Conservation (phyloP, 2,888 invertebrate genomes). For the Melanophora roralis region DNA sequence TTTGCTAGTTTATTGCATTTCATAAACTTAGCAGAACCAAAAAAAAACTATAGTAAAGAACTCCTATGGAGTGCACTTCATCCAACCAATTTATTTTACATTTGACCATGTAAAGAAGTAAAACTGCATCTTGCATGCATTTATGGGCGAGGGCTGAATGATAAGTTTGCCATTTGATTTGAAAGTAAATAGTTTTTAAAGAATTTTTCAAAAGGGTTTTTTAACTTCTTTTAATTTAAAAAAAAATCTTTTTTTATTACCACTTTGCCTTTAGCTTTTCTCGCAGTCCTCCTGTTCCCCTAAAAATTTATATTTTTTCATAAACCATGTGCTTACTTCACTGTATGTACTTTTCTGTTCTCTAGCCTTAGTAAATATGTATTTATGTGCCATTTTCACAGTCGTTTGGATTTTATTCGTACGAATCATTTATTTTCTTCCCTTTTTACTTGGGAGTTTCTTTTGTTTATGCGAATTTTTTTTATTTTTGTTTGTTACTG, state of each 20-base stretch:
- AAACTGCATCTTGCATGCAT: conserved; percentile 5
- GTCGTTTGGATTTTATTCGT: conserved; percentile 11
- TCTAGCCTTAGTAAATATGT: conserved; percentile 2
- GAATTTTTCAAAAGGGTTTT: too few species aligned
- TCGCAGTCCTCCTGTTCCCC: neutral
- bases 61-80: conserved; percentile 24
- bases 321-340: neutral
- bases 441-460: neutral
- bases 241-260: too few species aligned
- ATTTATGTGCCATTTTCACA: conserved; percentile 18
- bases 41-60: neutral
- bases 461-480: neutral
- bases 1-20: conserved; percentile 27
- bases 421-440: neutral
- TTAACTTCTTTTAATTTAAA: too few species aligned
- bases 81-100: conserved; percentile 39
- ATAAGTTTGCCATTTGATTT: neutral
- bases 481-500: neutral
- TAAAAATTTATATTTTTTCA: neutral
- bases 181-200: neutral
- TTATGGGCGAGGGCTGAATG: neutral
- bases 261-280: too few species aligned
- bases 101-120: conserved; percentile 42
- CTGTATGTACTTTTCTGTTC: neutral
- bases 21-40: conserved; percentile 4